A percentile compares a stretch with the other conserved stretches of the same genome.
These are phyloP conservation scores for Rhipidura dahli DNA, from an alignment of 2,113 vertebrate genomes.

Conservation along the genomic window DNA sequence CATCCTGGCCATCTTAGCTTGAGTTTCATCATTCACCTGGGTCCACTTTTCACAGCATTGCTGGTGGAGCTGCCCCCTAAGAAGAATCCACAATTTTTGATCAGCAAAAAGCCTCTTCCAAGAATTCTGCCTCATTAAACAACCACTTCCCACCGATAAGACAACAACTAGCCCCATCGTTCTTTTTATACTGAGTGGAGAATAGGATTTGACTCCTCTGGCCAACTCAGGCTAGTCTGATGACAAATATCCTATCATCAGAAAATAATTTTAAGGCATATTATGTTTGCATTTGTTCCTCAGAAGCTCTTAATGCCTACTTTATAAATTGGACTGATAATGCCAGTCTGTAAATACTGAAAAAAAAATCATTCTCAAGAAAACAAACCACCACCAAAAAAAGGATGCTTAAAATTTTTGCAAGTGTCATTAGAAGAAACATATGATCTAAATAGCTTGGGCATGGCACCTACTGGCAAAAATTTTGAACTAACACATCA, in stretches of 20 bases:
- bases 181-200: background rate
- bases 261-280: background rate
- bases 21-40: slow-evolving; percentile 92
- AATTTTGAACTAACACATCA: background rate
- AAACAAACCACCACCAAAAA: background rate
- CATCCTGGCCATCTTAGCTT: slow-evolving; percentile 98
- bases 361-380: background rate
- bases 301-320: background rate
- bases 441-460: background rate
- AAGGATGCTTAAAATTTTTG: background rate
- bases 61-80: slow-evolving; percentile 96
- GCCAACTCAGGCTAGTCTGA: background rate
- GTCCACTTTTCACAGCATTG: slow-evolving; percentile 99
- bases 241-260: background rate
- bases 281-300: background rate
- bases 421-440: background rate
- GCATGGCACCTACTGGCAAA: background rate
- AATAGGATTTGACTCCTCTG: background rate
- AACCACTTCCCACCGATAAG: background rate
- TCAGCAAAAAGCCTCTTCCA: background rate
- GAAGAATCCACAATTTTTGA: background rate
- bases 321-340: background rate
- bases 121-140: background rate
- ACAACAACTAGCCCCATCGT: rapidly evolving
- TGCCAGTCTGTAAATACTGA: background rate